Conservation (phyloP, 2,888 invertebrate genomes). For the Lobophora halterata region DNA sequence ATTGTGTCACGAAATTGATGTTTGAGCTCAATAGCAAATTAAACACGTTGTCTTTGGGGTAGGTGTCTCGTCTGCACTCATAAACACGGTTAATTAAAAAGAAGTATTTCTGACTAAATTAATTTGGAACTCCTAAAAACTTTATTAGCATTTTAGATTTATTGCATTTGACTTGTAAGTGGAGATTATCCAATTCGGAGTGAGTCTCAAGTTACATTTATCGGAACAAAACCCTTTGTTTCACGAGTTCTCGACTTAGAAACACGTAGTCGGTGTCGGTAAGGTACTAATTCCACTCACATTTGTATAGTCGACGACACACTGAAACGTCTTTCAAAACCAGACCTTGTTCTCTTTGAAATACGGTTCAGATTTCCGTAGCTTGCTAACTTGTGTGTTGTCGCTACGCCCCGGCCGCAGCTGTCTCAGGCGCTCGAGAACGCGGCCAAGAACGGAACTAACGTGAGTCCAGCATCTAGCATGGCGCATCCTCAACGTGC, state of each 20-base stretch:
- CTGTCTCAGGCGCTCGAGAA: constrained; percentile 86
- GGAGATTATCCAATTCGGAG: not conserved
- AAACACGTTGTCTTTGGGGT: constrained; percentile 8
- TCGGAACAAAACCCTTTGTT: not conserved
- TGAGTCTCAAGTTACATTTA: constrained; percentile 1
- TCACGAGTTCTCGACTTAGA: not conserved
- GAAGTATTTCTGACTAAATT: not conserved
- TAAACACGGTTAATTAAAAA: constrained; percentile 1
- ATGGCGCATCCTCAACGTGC: constrained; percentile 45
- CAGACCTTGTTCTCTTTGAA: not conserved
- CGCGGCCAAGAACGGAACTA: constrained; percentile 84
- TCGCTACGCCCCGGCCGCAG: constrained; percentile 69
- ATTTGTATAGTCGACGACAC: constrained; percentile 4
- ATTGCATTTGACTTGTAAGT: not conserved
- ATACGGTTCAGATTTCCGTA: constrained; percentile 43
- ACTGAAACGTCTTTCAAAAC: constrained; percentile 6
- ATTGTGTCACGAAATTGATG: constrained; percentile 15
- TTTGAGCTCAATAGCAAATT: constrained; percentile 8
- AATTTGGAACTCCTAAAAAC: not conserved
- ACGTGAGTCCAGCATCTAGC: constrained; percentile 76
- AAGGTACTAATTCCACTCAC: constrained; percentile 4
- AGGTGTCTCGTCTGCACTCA: constrained; percentile 9
- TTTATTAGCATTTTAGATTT: not conserved
- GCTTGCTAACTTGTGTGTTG: constrained; percentile 76
- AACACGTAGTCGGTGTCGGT: constrained; percentile 17